A percentile compares a stretch with the other conserved stretches of the same genome.
Evolutionary conservation across 2,888 invertebrate genomes (phyloP).

Genomic region (Perdita meconis): DNA sequence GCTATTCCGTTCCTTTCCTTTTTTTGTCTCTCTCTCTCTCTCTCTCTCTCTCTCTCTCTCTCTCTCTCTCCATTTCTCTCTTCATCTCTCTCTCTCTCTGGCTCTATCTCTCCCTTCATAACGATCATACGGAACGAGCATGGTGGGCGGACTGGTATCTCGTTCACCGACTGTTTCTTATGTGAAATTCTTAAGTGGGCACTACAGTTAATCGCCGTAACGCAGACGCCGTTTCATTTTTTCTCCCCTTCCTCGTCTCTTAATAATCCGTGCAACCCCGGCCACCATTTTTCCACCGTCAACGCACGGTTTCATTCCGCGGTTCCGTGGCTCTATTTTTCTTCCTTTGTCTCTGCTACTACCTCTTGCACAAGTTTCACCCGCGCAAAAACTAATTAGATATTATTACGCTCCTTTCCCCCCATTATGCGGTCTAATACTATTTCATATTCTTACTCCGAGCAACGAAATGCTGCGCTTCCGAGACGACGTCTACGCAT

Average conservation of each 20-base stretch:
- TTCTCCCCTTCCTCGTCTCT: conserved; percentile 29
- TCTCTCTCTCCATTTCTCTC: too few relatives aligned
- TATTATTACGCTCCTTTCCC: conserved; percentile 1
- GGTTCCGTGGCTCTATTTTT: background rate
- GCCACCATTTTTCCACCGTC: conserved; percentile 25
- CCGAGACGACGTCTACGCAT: background rate
- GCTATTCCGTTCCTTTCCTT: conserved; percentile 40
- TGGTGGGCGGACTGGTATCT: conserved; percentile 67
- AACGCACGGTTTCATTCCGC: conserved; percentile 1
- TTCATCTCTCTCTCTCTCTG: too few relatives aligned
- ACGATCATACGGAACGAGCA: conserved; percentile 49
- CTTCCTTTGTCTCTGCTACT: background rate
- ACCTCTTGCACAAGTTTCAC: background rate
- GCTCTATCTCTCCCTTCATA: conserved; percentile 15
- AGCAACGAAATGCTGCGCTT: background rate
- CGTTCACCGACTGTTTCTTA: conserved; percentile 53
- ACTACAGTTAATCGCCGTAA: conserved; percentile 53
- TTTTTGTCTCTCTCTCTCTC: background rate
- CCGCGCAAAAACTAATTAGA: conserved; percentile 13
- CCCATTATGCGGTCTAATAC: background rate
- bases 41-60: too few relatives aligned
- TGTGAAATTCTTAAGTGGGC: conserved; percentile 59
- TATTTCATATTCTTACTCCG: background rate
- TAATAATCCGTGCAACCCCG: conserved; percentile 36
- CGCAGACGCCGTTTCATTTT: conserved; percentile 39